Percentiles rank a stretch among this genome's conserved stretches.
Evolutionary conservation across 2,113 vertebrate species (phyloP).

Genomic region (Gallinago jamesoni): DNA sequence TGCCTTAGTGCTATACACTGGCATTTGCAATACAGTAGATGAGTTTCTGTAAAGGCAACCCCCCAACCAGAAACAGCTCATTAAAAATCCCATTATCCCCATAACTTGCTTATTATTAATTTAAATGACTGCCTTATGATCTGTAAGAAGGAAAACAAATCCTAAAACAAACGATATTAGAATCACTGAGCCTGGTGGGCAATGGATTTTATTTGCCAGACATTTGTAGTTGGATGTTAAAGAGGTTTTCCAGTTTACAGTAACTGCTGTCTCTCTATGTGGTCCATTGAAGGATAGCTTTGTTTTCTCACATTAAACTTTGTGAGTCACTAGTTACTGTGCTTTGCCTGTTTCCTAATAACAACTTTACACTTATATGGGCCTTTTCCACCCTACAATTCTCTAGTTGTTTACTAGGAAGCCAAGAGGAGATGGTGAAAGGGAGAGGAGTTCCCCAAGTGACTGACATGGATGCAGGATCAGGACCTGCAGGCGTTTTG

Average conservation of each 20-base stretch:
- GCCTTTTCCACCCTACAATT: background rate
- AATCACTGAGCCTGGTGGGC: background rate
- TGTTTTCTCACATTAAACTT: conserved; percentile 24
- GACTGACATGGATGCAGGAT: background rate
- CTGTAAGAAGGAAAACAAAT: conserved; percentile 17
- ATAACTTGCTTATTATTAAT: conserved; percentile 24
- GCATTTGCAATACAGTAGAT: background rate
- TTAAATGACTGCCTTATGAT: conserved; percentile 11
- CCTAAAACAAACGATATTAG: background rate
- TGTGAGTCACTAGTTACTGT: conserved; percentile 4
- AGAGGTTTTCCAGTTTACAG: background rate
- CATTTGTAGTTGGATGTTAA: background rate
- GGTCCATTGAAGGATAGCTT: conserved; percentile 45
- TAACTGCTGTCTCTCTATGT: background rate
- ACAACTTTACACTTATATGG: background rate
- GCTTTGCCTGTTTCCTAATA: conserved; percentile 38
- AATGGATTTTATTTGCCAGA: conserved; percentile 9
- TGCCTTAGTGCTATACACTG: background rate
- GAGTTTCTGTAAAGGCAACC: background rate
- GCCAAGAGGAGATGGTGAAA: background rate
- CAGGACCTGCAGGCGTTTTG: background rate
- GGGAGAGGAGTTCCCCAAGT: background rate
- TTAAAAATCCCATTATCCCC: conserved; percentile 33
- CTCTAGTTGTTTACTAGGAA: background rate
- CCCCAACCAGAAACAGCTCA: background rate